Percentiles rank a stretch among this genome's conserved stretches.
Evolutionary conservation across 2,888 invertebrate genomes (phyloP).

Genomic region (Pyrocoelia pectoralis): DNA sequence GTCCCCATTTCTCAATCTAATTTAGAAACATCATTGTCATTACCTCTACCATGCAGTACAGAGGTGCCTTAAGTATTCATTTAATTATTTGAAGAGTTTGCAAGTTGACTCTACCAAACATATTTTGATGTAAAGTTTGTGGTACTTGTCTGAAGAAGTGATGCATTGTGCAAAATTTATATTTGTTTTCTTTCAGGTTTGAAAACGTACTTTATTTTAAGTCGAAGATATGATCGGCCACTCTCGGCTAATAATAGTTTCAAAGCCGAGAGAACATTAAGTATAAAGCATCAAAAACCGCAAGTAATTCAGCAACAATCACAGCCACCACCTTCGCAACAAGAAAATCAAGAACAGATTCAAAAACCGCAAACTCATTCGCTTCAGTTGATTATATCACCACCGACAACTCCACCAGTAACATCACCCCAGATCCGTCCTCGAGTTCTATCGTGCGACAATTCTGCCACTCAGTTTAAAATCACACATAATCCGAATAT

Average conservation of each 20-base stretch:
- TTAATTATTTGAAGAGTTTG: too few species aligned
- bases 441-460: slow-evolving; percentile 57
- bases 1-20: too few species aligned
- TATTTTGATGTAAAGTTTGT: too few species aligned
- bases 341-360: slow-evolving; percentile 16
- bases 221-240: slow-evolving; percentile 68
- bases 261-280: slow-evolving; percentile 23
- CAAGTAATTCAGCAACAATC: neutral
- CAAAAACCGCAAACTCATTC: slow-evolving; percentile 56
- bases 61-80: too few species aligned
- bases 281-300: neutral
- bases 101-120: too few species aligned
- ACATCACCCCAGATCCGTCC: slow-evolving; percentile 56
- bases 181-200: slow-evolving; percentile 66
- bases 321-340: neutral
- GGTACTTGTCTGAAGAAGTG: too few species aligned
- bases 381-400: slow-evolving; percentile 69
- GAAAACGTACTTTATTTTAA: slow-evolving; percentile 87
- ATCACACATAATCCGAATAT: slow-evolving; percentile 61
- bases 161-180: too few species aligned
- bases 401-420: slow-evolving; percentile 60
- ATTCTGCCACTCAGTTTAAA: slow-evolving; percentile 49
- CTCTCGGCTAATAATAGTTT: slow-evolving; percentile 56
- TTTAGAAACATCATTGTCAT: too few species aligned
- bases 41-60: too few species aligned